Base-by-base conservation (phyloP, 2,113 vertebrate genomes). In the Nothobranchius furzeri region DNA sequence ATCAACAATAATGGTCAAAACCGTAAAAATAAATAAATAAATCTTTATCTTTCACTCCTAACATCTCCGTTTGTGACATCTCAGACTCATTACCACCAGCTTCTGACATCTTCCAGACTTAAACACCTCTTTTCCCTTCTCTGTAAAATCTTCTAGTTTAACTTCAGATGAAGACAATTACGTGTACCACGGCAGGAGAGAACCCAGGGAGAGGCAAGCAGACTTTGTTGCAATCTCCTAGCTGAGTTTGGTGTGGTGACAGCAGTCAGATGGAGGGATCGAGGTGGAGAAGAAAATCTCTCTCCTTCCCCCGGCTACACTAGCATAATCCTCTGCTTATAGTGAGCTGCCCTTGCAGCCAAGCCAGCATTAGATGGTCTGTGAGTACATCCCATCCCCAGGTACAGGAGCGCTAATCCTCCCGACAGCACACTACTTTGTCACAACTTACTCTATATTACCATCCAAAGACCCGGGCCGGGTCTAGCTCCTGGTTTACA, bases 361-460 rank as follows among this genome's bases (percentile, higher is more conserved):
- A 70, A 81, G 80, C 78, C 82, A 83, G 82, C 66, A 83, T 84
- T 77, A 83, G 81, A 81, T 79, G 64, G 75, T 82, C 82, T 75
- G 84, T 60, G 78, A 86, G 80, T 82, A 81, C 82, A 88, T 82
- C 81, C 76, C 78, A 80, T 85, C 84, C 85, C 52, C 88, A 85
- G 84, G 84, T 86, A 87, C 76, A 80, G 79, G 24, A 60, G 66
- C 50, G 73, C 76, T 88, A 89, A 86, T 87, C 85, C 84, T 56
- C 72, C 82, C 62, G 82, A 86, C 72, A 71, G 84, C 78, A 75
- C 61, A 75, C 68, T 70, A 70, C 79, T 82, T 73, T 64, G 72
- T 79, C 60, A 13, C 66, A 80, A 78, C 71, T 79, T 85, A 77
- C 52, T 37, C 36, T 77, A 75, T 60, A 79, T 75, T 81, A 77